Evolutionary conservation across 2,888 invertebrate genomes (phyloP).

Genomic region (Protodeltote pygarga): DNA sequence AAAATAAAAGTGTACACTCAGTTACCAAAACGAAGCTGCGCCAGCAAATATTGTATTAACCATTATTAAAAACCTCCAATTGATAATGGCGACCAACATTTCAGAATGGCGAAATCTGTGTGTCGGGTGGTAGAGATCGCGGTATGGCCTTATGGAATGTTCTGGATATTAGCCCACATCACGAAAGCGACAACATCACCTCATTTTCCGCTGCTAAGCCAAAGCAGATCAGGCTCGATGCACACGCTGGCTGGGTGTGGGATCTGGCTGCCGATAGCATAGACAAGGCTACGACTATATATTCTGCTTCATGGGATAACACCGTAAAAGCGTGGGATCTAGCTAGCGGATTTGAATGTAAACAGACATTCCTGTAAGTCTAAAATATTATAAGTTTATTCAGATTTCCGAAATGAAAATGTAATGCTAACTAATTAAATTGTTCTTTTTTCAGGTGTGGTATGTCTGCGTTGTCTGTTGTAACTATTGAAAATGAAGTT

Average conservation of each 20-base stretch:
- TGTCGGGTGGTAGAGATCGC: slow-evolving; percentile 88
- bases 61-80: too few relatives aligned
- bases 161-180: slow-evolving; percentile 62
- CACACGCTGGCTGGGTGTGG: slow-evolving; percentile 90
- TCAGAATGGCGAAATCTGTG: slow-evolving; percentile 80
- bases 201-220: slow-evolving; percentile 65
- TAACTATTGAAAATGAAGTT: slow-evolving; percentile 76
- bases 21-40: too few relatives aligned
- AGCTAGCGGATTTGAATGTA: slow-evolving; percentile 71
- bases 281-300: slow-evolving; percentile 76
- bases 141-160: slow-evolving; percentile 85
- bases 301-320: slow-evolving; percentile 88
- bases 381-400: background rate
- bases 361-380: slow-evolving; percentile 80
- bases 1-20: too few relatives aligned
- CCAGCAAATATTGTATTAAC: too few relatives aligned
- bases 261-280: slow-evolving; percentile 80
- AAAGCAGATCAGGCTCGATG: slow-evolving; percentile 71
- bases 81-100: too few relatives aligned
- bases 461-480: slow-evolving; percentile 85
- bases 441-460: slow-evolving; percentile 66
- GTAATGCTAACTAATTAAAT: background rate
- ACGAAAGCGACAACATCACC: slow-evolving; percentile 57
- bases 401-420: background rate
- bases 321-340: slow-evolving; percentile 87